Evolutionary conservation across 2,797 vertebrate species (phyloP).

Genomic region (Channallabes apus): DNA sequence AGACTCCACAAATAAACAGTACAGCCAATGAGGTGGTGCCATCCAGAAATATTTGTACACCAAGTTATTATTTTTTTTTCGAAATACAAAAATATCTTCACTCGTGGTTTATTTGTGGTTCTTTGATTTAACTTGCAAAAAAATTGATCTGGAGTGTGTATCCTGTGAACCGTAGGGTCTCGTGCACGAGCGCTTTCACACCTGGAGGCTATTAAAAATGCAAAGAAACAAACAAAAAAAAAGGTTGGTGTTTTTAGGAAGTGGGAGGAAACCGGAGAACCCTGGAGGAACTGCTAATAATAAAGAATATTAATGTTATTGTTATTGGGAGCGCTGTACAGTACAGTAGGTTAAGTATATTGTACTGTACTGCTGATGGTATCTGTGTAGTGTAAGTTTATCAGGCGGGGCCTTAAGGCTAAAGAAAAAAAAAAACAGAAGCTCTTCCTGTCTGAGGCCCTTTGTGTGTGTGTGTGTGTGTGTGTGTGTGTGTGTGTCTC

Average conservation of each 20-base stretch:
- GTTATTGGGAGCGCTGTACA: background rate
- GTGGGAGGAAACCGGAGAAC: constrained; percentile 6
- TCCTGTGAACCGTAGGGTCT: background rate
- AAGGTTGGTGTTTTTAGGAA: background rate
- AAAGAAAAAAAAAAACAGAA: background rate
- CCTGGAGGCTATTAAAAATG: background rate
- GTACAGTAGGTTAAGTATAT: background rate
- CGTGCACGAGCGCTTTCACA: background rate
- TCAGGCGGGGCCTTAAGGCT: background rate
- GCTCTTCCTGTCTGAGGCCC: constrained; percentile 15
- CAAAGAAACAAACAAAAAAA: background rate
- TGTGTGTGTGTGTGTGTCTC: background rate
- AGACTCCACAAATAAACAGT: background rate
- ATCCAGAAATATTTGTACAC: background rate
- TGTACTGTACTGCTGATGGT: background rate
- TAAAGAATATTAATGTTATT: background rate
- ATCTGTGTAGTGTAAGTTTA: background rate
- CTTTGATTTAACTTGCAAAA: no score
- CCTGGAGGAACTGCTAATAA: background rate
- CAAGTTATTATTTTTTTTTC: background rate
- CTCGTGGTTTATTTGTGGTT: background rate
- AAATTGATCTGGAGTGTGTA: background rate
- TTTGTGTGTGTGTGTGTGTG: background rate
- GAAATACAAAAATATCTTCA: background rate
- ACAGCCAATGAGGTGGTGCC: background rate